phyloP scores from a whole-genome alignment of 2,797 vertebrate genomes.

The Phoeniculus purpureus region DNA sequence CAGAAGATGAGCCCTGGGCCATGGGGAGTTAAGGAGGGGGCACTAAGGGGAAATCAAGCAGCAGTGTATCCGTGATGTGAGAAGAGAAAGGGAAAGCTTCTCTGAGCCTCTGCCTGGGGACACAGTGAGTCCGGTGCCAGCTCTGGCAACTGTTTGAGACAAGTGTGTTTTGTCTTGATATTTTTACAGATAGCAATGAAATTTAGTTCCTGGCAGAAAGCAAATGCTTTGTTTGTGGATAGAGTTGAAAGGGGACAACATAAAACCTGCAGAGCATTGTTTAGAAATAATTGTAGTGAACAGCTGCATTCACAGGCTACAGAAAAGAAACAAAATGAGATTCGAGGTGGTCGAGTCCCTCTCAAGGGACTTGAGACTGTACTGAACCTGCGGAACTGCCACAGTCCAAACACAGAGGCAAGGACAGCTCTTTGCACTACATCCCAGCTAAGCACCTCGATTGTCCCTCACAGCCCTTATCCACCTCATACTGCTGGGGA shows the following conservation, averaged over 20 bases:
- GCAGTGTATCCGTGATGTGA: fast-evolving
- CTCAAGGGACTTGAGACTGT: background rate
- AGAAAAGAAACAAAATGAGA: background rate
- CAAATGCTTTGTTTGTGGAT: background rate
- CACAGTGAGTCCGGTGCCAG: background rate
- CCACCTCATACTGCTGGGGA: background rate
- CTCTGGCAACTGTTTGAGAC: background rate
- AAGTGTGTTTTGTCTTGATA: background rate
- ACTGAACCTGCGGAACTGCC: background rate
- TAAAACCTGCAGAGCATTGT: background rate
- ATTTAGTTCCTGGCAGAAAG: background rate
- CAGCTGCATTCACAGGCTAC: background rate
- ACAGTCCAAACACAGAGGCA: fast-evolving
- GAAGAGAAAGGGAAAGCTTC: background rate
- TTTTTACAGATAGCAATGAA: background rate
- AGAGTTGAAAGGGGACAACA: background rate
- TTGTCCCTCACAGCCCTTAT: background rate
- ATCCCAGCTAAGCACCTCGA: background rate
- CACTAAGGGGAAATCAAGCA: background rate
- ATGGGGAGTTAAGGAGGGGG: background rate
- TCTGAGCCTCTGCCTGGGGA: background rate
- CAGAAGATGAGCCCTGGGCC: background rate
- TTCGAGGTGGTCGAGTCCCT: too few relatives aligned
- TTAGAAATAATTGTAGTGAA: background rate
- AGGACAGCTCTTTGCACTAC: background rate